These are phyloP conservation scores for Drosophila sulfurigaster DNA, from an alignment of 1,140 invertebrate genomes.

Conservation along the genomic window DNA sequence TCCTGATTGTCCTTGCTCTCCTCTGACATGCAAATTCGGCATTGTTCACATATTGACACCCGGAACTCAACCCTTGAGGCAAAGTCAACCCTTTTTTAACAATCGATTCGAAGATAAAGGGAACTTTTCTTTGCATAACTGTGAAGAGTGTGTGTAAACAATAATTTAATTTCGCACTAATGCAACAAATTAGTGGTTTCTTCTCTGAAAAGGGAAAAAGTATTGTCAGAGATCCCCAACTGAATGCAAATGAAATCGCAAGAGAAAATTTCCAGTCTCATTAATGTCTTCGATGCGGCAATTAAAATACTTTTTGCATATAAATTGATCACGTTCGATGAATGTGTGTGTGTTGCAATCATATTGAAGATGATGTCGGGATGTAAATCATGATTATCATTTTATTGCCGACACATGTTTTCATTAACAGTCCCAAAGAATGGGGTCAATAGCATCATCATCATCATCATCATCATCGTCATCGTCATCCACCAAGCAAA, in stretches of 20 bases:
- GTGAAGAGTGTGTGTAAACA: slow-evolving; percentile 61
- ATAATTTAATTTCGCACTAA: slow-evolving; percentile 73
- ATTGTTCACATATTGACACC: slow-evolving; percentile 59
- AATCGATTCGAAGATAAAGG: slow-evolving; percentile 21
- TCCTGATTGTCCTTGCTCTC: background rate
- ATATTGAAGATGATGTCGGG: slow-evolving; percentile 37
- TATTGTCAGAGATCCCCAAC: background rate
- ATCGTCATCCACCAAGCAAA: no score
- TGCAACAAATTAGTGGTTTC: slow-evolving; percentile 69
- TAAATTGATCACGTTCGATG: slow-evolving; percentile 61
- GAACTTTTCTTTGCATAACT: slow-evolving; percentile 28
- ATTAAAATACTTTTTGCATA: slow-evolving; percentile 57
- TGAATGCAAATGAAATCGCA: slow-evolving; percentile 49
- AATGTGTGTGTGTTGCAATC: slow-evolving; percentile 17
- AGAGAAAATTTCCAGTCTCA: slow-evolving; percentile 12
- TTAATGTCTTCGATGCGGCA: slow-evolving; percentile 36
- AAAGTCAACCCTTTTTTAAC: slow-evolving; percentile 12
- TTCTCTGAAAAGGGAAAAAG: background rate
- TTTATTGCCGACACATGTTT: slow-evolving; percentile 79
- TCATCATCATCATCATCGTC: no score
- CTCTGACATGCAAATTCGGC: slow-evolving; percentile 51
- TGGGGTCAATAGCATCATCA: slow-evolving; percentile 17
- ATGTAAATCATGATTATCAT: slow-evolving; percentile 79
- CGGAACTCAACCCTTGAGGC: slow-evolving; percentile 18
- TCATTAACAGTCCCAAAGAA: slow-evolving; percentile 57